These are phyloP conservation scores for Sebastes nivosus DNA, from an alignment of 2,797 vertebrate species.

Conservation along the genomic window DNA sequence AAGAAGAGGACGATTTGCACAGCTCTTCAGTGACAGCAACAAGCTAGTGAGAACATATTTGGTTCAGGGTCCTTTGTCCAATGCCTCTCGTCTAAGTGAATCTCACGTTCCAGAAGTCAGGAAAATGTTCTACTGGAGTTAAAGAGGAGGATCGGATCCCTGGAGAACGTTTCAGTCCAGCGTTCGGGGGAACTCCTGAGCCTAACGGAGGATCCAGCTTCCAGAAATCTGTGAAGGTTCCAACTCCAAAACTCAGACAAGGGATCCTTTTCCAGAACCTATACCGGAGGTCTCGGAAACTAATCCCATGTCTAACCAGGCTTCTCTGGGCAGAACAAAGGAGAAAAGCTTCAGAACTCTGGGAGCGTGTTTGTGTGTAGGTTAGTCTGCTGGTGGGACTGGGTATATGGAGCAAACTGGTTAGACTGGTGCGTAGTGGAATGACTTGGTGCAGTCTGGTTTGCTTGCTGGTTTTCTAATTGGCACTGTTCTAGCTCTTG, in stretches of 20 bases:
- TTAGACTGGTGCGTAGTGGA: conserved; percentile 56
- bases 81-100: background rate
- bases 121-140: conserved; percentile 24
- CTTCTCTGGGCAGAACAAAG: conserved; percentile 25
- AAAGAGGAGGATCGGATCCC: conserved; percentile 24
- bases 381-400: conserved; percentile 76
- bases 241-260: conserved; percentile 25
- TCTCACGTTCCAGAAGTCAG: conserved; percentile 21
- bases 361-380: conserved; percentile 72
- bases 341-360: conserved; percentile 58
- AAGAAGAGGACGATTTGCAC: conserved; percentile 24
- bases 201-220: conserved; percentile 22
- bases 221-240: conserved; percentile 23
- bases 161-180: conserved; percentile 26
- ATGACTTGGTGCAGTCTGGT: conserved; percentile 76
- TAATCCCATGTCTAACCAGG: conserved; percentile 13
- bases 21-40: conserved; percentile 52
- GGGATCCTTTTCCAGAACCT: conserved; percentile 13
- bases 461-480: conserved; percentile 74
- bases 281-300: conserved; percentile 23
- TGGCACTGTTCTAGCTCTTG: conserved; percentile 94
- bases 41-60: conserved; percentile 49
- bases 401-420: conserved; percentile 69
- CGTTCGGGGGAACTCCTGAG: conserved; percentile 18
- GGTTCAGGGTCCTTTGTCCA: conserved; percentile 33